Conservation (phyloP, 2,888 invertebrate genomes). For the Apodemia mormo region DNA sequence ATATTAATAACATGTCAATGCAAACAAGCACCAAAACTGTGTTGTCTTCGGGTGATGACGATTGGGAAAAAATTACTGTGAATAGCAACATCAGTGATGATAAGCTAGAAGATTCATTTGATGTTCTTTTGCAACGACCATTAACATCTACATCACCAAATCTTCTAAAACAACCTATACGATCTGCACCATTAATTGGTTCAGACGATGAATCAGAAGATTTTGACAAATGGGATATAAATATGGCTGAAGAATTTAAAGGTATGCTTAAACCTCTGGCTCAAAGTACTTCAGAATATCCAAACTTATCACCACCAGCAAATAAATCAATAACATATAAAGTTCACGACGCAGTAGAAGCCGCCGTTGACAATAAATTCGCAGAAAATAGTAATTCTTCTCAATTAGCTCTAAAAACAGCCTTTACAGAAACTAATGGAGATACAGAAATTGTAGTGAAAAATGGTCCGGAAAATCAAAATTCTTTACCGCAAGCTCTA, state of each 20-base stretch:
- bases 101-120: conserved; percentile 3
- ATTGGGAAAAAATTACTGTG: conserved; percentile 37
- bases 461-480: not conserved
- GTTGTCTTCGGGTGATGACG: conserved; percentile 37
- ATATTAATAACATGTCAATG: conserved; percentile 41
- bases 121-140: not conserved
- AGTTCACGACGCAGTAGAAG: not conserved
- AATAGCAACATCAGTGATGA: conserved; percentile 11
- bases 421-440: not conserved
- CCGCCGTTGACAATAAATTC: not conserved
- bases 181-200: conserved; percentile 55
- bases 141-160: conserved; percentile 22
- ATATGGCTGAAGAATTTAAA: conserved; percentile 44
- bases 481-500: not conserved
- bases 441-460: not conserved
- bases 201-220: conserved; percentile 47
- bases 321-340: conserved; percentile 4
- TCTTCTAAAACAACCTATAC: conserved; percentile 45
- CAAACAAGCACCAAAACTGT: conserved; percentile 23
- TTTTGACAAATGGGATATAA: conserved; percentile 52
- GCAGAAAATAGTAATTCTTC: not conserved
- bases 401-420: not conserved
- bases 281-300: conserved; percentile 20
- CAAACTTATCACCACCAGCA: not conserved
- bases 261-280: conserved; percentile 33